phyloP scores from a whole-genome alignment of 2,113 vertebrate genomes.

The Xyliphius kryptos region DNA sequence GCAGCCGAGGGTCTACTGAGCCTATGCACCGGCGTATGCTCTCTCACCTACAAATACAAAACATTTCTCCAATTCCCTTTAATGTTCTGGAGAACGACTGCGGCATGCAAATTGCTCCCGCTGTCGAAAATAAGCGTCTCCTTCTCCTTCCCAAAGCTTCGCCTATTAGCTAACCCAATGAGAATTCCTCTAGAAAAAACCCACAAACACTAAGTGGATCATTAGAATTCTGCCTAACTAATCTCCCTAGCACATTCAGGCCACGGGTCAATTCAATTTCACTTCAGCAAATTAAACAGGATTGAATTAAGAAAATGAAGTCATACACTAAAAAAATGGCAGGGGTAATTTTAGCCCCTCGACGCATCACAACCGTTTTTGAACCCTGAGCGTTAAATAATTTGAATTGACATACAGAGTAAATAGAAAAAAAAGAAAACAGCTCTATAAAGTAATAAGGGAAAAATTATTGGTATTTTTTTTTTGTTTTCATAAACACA shows the following conservation, averaged over 20 bases:
- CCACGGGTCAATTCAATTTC: constrained; percentile 16
- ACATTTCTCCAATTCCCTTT: neutral
- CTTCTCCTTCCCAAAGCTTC: neutral
- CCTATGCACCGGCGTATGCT: neutral
- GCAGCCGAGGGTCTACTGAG: neutral
- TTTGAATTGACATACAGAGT: too few relatives aligned
- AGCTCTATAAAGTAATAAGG: too few relatives aligned
- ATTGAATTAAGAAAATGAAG: constrained; percentile 26
- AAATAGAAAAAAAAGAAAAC: too few relatives aligned
- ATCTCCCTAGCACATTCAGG: neutral
- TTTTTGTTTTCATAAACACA: too few relatives aligned
- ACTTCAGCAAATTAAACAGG: constrained; percentile 15
- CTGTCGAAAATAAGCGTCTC: neutral
- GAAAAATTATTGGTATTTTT: too few relatives aligned
- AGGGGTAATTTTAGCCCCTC: neutral
- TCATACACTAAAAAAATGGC: constrained; percentile 4
- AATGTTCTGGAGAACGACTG: neutral
- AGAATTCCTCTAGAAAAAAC: neutral
- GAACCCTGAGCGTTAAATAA: too few relatives aligned
- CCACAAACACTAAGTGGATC: constrained; percentile 9
- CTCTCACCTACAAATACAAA: neutral
- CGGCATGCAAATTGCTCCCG: neutral
- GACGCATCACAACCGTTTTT: neutral
- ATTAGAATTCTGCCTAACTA: constrained; percentile 14
- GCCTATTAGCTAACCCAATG: neutral